Conservation (phyloP, 2,888 invertebrate genomes). For the Caenorhabditis sp. region DNA sequence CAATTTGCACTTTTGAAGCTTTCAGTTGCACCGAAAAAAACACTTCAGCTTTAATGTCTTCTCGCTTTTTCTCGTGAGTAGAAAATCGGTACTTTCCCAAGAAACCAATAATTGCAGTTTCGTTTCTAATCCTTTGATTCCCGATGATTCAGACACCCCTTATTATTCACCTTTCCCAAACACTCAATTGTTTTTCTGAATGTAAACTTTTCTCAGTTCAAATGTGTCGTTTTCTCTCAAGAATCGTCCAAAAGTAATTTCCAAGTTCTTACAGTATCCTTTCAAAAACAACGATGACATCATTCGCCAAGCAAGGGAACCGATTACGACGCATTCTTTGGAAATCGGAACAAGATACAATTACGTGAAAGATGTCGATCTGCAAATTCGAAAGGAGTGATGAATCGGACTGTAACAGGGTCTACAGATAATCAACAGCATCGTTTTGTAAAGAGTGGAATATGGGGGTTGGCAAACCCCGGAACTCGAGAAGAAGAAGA, state of each 20-base stretch:
- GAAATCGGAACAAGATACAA: slow-evolving; percentile 30
- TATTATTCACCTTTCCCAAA: not conserved
- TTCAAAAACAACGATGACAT: slow-evolving; percentile 35
- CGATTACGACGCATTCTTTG: slow-evolving; percentile 10
- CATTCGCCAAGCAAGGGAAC: slow-evolving; percentile 3
- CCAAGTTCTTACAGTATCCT: not conserved
- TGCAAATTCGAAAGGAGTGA: slow-evolving; percentile 10
- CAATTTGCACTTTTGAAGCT: too few relatives aligned
- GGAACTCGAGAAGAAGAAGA: too few relatives aligned
- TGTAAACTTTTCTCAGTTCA: not conserved
- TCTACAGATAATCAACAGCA: not conserved
- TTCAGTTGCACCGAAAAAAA: too few relatives aligned
- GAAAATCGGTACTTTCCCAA: too few relatives aligned
- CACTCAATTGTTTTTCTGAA: not conserved
- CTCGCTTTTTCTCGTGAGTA: too few relatives aligned
- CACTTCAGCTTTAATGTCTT: too few relatives aligned
- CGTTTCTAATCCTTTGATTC: not conserved
- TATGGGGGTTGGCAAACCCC: too few relatives aligned
- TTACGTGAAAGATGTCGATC: slow-evolving; percentile 32
- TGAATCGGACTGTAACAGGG: not conserved
- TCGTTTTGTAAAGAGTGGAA: too few relatives aligned
- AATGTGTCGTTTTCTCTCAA: not conserved
- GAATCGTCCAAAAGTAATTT: slow-evolving; percentile 4
- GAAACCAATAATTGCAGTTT: not conserved
- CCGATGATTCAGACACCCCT: not conserved